Evolutionary conservation across 2,797 vertebrate genomes (phyloP), one percentile per base, ranked within the genome.

Genomic region (Danio tinwini): DNA sequence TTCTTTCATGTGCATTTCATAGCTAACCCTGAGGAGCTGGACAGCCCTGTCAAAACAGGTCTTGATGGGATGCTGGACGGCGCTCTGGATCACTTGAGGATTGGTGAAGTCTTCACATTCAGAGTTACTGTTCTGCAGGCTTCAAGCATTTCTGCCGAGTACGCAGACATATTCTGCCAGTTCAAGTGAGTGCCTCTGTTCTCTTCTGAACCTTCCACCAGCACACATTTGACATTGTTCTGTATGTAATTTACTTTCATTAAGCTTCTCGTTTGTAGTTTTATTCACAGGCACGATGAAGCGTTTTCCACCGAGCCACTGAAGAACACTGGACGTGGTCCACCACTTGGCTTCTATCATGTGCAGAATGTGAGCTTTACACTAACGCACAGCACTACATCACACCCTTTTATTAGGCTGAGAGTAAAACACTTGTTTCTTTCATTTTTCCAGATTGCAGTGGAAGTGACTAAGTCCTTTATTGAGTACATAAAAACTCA

Each of bases 91-190:
- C 97, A 97, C 85, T 92, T 99, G 80, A 94, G 88, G 85, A 91
- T 99, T 29, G 96, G 97, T 55, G 94, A 93, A 49, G 90, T 96
- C 75, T 99, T 99, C 82, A 98, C 97, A 44, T 99, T 99, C 91
- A 95, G 97, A 0, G 97, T 99, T 86, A 99, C 97, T 0, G 96
- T 99, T 78, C 92, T 99, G 71, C 98, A 99, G 85, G 97, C 98
- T 0, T 98, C 96, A 81, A 98, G 97, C 90, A 99, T 99, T 92
- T 96, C 98, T 0, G 96, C 97, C 0, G 97, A 99, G 91, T 99
- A 99, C 0, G 96, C 97, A 0, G 97, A 99, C 87, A 97, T 99
- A 91, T 99, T 99, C 92, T 99, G 98, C 91, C 97, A 99, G 91
- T 99, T 99, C 90, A 99, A 99, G 98, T 99, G 85, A 89, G 90